A percentile compares a stretch with the other conserved stretches of the same genome.
Conservation (phyloP, 2,888 invertebrate species). For the Ptilodon capucinus region DNA sequence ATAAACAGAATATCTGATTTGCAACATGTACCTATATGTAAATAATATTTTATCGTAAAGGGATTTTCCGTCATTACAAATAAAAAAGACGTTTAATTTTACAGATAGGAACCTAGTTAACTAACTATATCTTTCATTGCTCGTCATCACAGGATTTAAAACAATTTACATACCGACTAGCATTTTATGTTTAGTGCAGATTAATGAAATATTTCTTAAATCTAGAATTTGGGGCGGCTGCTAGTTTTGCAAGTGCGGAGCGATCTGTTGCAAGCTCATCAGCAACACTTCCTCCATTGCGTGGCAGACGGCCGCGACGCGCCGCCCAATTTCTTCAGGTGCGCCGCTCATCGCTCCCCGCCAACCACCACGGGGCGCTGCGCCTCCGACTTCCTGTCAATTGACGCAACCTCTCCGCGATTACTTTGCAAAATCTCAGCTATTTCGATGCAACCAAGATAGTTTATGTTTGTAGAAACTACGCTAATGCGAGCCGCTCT, state of each 20-base stretch:
- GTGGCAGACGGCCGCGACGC: constrained; percentile 27
- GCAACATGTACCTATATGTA: too few relatives aligned
- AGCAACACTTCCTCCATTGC: constrained; percentile 70
- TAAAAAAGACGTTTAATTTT: too few relatives aligned
- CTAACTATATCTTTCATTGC: too few relatives aligned
- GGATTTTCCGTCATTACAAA: too few relatives aligned
- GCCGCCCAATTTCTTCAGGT: constrained; percentile 50
- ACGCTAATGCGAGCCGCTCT: not conserved
- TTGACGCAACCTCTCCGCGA: constrained; percentile 41
- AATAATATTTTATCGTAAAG: too few relatives aligned
- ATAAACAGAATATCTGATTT: too few relatives aligned
- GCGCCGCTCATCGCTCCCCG: constrained; percentile 33
- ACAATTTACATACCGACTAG: too few relatives aligned
- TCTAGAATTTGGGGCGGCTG: not conserved
- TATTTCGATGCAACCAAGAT: constrained; percentile 23
- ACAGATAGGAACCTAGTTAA: too few relatives aligned
- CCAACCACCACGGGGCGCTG: constrained; percentile 14
- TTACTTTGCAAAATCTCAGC: constrained; percentile 31
- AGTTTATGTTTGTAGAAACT: constrained; percentile 2
- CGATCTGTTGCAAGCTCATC: constrained; percentile 59
- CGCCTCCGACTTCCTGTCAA: constrained; percentile 41
- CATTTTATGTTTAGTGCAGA: too few relatives aligned
- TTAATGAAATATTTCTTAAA: constrained; percentile 2
- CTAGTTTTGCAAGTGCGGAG: not conserved
- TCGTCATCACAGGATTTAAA: too few relatives aligned